A percentile compares a stretch with the other conserved stretches of the same genome.
Conservation (phyloP, 1,140 invertebrate genomes). For the Drosophila bifasciata region DNA sequence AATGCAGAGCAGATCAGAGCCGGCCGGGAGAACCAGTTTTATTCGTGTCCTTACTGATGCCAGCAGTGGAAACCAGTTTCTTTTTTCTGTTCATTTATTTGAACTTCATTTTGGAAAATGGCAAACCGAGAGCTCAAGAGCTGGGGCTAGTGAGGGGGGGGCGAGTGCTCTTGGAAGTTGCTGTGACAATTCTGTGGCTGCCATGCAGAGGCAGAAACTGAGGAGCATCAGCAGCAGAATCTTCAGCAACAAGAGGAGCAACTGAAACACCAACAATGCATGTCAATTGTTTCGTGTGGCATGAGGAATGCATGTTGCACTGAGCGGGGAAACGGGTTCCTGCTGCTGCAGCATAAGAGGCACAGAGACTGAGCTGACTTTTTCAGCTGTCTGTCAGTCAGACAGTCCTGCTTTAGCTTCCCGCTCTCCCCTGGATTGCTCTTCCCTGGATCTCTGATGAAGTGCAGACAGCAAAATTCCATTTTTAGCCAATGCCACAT, state of each 20-base stretch:
- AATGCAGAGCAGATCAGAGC: slow-evolving; percentile 62
- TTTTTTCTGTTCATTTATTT: slow-evolving; percentile 50
- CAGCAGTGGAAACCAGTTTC: slow-evolving; percentile 52
- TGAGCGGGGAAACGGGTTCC: slow-evolving; percentile 52
- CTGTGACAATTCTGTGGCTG: slow-evolving; percentile 70
- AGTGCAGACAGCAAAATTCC: slow-evolving; percentile 78
- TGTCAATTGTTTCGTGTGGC: slow-evolving; percentile 82
- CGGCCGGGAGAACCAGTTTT: slow-evolving; percentile 61
- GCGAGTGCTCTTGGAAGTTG: no score
- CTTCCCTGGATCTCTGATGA: slow-evolving; percentile 51
- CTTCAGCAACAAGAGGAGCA: slow-evolving; percentile 18
- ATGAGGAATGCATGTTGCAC: slow-evolving; percentile 78
- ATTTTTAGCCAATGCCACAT: slow-evolving; percentile 78
- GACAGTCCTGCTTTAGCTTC: slow-evolving; percentile 22
- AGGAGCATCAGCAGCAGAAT: slow-evolving; percentile 21
- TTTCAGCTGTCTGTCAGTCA: slow-evolving; percentile 51
- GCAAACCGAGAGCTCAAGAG: slow-evolving; percentile 29
- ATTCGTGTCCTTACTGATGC: slow-evolving; percentile 39
- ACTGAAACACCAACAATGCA: slow-evolving; percentile 62
- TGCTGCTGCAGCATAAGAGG: neutral
- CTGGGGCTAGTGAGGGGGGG: neutral
- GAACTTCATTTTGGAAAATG: slow-evolving; percentile 70
- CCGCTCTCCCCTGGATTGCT: slow-evolving; percentile 12
- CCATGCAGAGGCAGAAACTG: slow-evolving; percentile 34
- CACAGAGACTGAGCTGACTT: slow-evolving; percentile 48